Percentiles rank a stretch among this genome's conserved stretches.
Conservation (phyloP, 2,113 vertebrate species). For the Ifrita kowaldi region DNA sequence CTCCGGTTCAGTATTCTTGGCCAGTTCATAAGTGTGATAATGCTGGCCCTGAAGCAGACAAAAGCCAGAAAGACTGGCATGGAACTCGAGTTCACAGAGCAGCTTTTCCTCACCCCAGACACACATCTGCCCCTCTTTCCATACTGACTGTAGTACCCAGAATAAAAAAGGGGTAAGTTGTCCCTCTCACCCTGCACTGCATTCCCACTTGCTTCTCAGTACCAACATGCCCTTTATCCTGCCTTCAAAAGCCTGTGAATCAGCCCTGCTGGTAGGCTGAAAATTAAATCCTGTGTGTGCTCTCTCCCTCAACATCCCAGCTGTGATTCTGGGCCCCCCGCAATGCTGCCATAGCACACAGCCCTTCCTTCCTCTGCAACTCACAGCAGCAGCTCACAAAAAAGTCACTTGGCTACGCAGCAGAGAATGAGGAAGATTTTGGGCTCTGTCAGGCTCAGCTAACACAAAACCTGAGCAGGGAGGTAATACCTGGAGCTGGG, state of each 20-base stretch:
- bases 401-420: background rate
- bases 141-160: background rate
- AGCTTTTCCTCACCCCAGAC: background rate
- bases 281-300: background rate
- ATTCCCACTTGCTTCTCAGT: background rate
- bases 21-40: constrained; percentile 87
- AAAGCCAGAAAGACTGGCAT: background rate
- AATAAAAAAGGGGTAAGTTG: accelerated
- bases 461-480: background rate
- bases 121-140: background rate
- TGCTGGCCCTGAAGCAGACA: constrained; percentile 79
- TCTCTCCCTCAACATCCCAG: background rate
- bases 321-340: background rate
- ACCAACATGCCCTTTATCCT: background rate
- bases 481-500: constrained; percentile 85
- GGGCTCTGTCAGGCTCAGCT: background rate
- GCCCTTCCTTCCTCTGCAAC: background rate
- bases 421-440: background rate
- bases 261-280: background rate
- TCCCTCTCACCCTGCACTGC: too few species aligned
- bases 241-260: background rate
- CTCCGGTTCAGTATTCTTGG: constrained; percentile 89
- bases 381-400: background rate
- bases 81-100: background rate
- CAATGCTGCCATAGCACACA: background rate